phyloP scores from a whole-genome alignment of 2,113 vertebrate genomes.

The Leuciscus idus region DNA sequence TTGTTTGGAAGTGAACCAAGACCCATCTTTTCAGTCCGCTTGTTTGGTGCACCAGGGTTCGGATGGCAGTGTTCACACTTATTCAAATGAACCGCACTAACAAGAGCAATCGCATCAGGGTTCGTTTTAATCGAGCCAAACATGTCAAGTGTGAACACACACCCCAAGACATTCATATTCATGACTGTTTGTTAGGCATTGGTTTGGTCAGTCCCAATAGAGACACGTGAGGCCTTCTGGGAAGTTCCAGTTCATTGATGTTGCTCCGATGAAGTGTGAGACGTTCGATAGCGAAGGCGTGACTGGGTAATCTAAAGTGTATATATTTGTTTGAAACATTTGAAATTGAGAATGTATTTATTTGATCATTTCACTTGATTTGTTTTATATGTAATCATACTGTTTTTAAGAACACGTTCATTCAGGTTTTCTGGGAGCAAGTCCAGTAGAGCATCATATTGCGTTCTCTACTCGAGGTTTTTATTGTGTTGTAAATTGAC shows the following conservation, averaged over 20 bases:
- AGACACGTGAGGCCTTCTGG: slow-evolving; percentile 21
- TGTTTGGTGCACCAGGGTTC: too few species aligned
- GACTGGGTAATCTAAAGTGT: slow-evolving; percentile 39
- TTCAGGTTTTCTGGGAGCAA: slow-evolving; percentile 58
- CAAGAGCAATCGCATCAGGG: too few species aligned
- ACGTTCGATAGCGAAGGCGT: slow-evolving; percentile 11
- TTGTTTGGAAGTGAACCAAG: too few species aligned
- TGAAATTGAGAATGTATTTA: slow-evolving; percentile 62
- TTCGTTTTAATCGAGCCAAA: too few species aligned
- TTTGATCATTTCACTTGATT: slow-evolving; percentile 49
- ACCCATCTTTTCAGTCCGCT: too few species aligned
- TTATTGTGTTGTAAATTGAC: slow-evolving; percentile 10
- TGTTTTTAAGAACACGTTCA: slow-evolving; percentile 44
- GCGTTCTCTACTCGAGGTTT: slow-evolving; percentile 5
- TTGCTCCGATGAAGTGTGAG: slow-evolving; percentile 23
- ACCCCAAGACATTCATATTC: neutral
- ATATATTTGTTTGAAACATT: slow-evolving; percentile 48
- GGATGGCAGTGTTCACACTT: too few species aligned
- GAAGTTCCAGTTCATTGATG: neutral
- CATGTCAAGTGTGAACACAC: too few species aligned
- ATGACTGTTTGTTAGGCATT: slow-evolving; percentile 15
- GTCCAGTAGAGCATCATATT: slow-evolving; percentile 1
- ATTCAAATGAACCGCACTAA: too few species aligned
- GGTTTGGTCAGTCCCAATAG: slow-evolving; percentile 10
- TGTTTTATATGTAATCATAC: slow-evolving; percentile 30